Conservation (phyloP, 1,140 invertebrate species). For the Aleiodes sp. region DNA sequence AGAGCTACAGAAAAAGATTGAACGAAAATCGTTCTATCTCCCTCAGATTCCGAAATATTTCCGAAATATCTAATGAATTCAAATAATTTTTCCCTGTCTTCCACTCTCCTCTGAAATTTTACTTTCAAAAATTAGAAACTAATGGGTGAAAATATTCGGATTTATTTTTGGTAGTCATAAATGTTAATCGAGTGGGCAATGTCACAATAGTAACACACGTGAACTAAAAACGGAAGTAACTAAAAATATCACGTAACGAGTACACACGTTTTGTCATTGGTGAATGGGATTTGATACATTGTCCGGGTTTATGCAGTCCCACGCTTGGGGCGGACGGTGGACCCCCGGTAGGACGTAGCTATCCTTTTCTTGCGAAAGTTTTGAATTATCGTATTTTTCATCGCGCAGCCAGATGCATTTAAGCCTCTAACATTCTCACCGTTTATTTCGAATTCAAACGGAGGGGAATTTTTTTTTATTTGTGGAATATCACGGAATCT, state of each 20-base stretch:
- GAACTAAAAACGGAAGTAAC: conserved; percentile 18
- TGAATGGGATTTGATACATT: conserved; percentile 32
- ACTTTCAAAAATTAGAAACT: background rate
- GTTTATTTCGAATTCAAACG: too few species aligned
- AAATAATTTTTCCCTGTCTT: too few species aligned
- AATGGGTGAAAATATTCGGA: background rate
- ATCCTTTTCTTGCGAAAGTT: conserved; percentile 36
- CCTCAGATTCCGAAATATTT: too few species aligned
- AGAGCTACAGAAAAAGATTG: too few species aligned
- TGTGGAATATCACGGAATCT: too few species aligned
- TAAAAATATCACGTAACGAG: conserved; percentile 29
- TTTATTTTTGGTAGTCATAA: background rate
- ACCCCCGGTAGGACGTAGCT: conserved; percentile 25
- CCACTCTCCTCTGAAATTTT: too few species aligned
- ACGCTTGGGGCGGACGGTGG: conserved; percentile 36
- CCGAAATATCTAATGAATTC: too few species aligned
- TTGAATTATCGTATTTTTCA: background rate
- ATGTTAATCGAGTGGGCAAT: too few species aligned
- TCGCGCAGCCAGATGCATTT: background rate
- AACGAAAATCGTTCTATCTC: too few species aligned
- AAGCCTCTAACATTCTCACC: too few species aligned
- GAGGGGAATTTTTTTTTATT: too few species aligned
- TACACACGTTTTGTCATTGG: conserved; percentile 5
- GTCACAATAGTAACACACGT: background rate
- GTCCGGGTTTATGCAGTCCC: conserved; percentile 38